These are phyloP conservation scores for Lagorchestes hirsutus DNA, from an alignment of 2,797 vertebrate species.

Conservation along the genomic window DNA sequence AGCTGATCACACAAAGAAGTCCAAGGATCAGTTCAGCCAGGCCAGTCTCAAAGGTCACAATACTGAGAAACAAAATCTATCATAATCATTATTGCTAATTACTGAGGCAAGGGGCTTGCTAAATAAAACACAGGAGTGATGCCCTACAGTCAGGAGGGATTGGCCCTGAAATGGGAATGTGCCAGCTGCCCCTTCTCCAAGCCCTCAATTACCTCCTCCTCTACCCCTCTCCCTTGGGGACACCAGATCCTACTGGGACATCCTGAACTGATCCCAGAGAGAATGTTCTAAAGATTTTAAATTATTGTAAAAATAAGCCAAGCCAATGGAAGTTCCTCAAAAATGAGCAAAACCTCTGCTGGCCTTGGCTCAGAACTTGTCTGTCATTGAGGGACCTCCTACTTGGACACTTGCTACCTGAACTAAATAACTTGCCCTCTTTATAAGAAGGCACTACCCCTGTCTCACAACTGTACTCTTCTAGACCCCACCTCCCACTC, in stretches of 20 bases:
- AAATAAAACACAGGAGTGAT: constrained; percentile 63
- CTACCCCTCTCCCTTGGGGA: background rate
- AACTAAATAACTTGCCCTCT: background rate
- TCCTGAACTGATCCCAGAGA: background rate
- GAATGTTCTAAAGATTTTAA: background rate
- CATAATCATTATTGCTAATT: constrained; percentile 61
- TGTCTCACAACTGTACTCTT: background rate
- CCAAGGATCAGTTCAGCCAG: background rate
- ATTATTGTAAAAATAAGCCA: background rate
- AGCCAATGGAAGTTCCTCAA: background rate
- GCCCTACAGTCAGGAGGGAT: constrained; percentile 13
- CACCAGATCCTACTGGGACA: background rate
- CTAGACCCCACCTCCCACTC: background rate
- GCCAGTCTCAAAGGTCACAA: background rate
- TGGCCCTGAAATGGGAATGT: background rate
- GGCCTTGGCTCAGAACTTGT: background rate
- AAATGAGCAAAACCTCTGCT: background rate
- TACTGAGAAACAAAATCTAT: constrained; percentile 18
- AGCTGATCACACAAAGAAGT: background rate
- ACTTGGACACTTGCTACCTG: background rate
- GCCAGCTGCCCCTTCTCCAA: background rate
- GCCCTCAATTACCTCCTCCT: fast-evolving
- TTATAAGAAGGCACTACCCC: background rate
- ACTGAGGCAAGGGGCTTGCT: constrained; percentile 19
- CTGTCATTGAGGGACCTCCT: background rate